phyloP scores from a whole-genome alignment of 2,113 vertebrate genomes.

The Strigops habroptila region DNA sequence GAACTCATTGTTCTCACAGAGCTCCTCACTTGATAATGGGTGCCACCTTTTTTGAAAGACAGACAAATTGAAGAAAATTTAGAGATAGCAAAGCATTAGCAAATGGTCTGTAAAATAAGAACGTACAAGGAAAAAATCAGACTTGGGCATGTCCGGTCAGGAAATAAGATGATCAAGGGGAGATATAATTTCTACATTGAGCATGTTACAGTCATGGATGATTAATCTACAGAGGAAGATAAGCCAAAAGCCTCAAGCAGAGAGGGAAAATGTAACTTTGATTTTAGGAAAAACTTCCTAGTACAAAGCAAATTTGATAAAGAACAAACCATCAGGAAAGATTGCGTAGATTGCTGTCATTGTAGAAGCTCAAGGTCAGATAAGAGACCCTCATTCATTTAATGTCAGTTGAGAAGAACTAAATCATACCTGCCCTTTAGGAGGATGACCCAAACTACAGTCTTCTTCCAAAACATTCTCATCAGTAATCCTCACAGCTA shows the following conservation, averaged over 20 bases:
- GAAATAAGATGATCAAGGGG: not conserved
- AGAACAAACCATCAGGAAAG: not conserved
- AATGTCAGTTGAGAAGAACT: not conserved
- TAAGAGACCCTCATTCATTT: not conserved
- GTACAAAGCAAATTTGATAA: not conserved
- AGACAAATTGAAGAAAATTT: not conserved
- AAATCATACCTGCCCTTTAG: not conserved
- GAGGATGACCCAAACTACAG: fast-evolving
- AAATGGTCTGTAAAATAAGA: slow-evolving; percentile 22
- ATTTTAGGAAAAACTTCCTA: not conserved
- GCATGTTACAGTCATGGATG: not conserved
- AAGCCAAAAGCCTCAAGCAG: not conserved
- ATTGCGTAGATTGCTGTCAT: not conserved
- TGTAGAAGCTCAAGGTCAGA: not conserved
- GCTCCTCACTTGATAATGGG: not conserved
- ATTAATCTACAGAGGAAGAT: slow-evolving; percentile 1
- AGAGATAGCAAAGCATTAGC: not conserved
- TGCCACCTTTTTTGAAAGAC: slow-evolving; percentile 11
- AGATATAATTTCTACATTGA: slow-evolving; percentile 33
- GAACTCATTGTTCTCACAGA: not conserved
- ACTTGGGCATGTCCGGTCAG: not conserved
- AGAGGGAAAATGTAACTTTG: not conserved
- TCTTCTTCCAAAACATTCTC: not conserved
- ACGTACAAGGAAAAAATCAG: not conserved
- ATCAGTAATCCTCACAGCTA: not conserved